Base-by-base conservation (phyloP, 2,113 vertebrate species). In the Cynocephalus volans region DNA sequence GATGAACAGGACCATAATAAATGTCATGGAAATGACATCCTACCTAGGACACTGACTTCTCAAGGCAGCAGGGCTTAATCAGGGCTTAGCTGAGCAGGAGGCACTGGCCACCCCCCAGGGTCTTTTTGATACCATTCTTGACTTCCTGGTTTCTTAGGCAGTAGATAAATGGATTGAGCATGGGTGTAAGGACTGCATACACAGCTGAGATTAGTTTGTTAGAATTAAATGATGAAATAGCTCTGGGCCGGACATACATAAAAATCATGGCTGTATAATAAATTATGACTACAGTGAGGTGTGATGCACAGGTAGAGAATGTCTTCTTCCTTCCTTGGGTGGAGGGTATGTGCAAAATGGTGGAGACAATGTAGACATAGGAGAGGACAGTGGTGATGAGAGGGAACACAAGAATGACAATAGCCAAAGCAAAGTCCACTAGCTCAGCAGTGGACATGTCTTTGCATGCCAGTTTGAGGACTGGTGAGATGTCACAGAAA, bases 121-220 rank as follows among this genome's bases (percentile, higher is more conserved):
- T 94, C 70, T 97, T 98, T 82, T 72, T 90, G 23, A 98, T 72
- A 36, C 80, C 95, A 36, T 94, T 65, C 23, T 98, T 98, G 18
- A 98, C 97, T 92, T 98, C 96, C 69, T 98, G 90, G 41, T 98
- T 98, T 69, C 98, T 98, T 64, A 98, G 92, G 41, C 97, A 98
- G 82, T 98, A 98, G 77, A 98, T 98, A 50, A 98, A 97, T 2
- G 98, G 98, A 86, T 98, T 98, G 56, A 98, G 60, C 90, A 98
- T 88, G 24, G 98, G 98, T 21, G 98, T 97, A 60, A 98, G 69
- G 6, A 98, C 96, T 70, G 97, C 93, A 17, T 98, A 98, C 41
- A 98, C 48, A 84, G 95, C 94, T 73, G 98, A 98, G 8, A 98
- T 48, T 0, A 98, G 73, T 84, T 98, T 98, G 84, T 98, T 98